Evolutionary conservation across 1,140 invertebrate genomes (phyloP).

Genomic region (Gryon sp.): DNA sequence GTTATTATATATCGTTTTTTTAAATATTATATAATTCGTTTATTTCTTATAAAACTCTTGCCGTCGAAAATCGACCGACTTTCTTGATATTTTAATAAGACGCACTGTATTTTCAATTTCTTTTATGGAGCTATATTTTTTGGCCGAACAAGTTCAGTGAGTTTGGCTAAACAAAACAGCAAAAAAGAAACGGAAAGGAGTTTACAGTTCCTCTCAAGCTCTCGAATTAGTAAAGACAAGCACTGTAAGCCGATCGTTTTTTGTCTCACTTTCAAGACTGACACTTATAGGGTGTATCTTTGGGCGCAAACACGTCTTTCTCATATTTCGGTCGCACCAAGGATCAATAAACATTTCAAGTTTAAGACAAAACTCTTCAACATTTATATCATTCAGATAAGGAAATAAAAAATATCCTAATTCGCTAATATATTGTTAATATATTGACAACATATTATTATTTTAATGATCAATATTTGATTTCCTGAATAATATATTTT

Average conservation of each 20-base stretch:
- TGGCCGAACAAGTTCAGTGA: slow-evolving; percentile 24
- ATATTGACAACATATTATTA: too few species aligned
- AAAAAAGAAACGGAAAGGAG: slow-evolving; percentile 28
- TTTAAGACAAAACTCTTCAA: slow-evolving; percentile 10
- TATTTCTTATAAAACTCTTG: too few species aligned
- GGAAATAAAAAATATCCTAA: too few species aligned
- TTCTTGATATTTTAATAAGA: slow-evolving; percentile 26
- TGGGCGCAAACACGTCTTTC: slow-evolving; percentile 35
- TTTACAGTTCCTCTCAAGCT: slow-evolving; percentile 38
- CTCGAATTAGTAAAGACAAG: slow-evolving; percentile 58
- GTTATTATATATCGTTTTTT: too few species aligned
- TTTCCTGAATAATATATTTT: too few species aligned
- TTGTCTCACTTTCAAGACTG: slow-evolving; percentile 41
- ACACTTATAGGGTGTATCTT: slow-evolving; percentile 58
- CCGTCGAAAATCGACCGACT: too few species aligned
- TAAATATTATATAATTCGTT: too few species aligned
- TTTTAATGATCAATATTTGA: too few species aligned
- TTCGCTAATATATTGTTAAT: too few species aligned
- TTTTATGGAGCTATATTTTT: slow-evolving; percentile 41
- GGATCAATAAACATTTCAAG: slow-evolving; percentile 46
- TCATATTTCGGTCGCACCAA: slow-evolving; percentile 29
- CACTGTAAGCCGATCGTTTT: slow-evolving; percentile 56
- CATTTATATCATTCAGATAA: neutral
- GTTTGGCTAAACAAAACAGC: slow-evolving; percentile 5
- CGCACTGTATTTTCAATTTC: slow-evolving; percentile 20